These are phyloP conservation scores for Chlorodrepanis virens DNA, from an alignment of 2,113 vertebrate species.

Conservation along the genomic window DNA sequence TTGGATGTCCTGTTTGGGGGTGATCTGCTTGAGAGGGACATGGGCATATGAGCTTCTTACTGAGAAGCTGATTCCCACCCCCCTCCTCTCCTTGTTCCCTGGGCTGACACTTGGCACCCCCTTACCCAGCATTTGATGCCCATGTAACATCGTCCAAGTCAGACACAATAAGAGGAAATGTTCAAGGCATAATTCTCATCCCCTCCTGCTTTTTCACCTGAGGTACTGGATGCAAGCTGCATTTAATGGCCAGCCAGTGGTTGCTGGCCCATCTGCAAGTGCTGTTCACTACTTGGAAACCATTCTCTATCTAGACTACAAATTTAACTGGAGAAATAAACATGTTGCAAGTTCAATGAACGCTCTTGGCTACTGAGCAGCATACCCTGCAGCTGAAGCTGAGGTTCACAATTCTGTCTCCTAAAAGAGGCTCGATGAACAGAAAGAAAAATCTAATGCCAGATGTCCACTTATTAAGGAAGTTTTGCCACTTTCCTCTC, in stretches of 20 bases:
- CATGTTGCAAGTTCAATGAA: background rate
- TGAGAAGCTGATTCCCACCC: background rate
- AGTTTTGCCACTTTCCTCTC: background rate
- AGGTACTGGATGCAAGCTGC: background rate
- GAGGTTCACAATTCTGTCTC: background rate
- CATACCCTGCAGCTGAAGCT: background rate
- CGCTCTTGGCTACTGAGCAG: background rate
- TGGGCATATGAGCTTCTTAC: accelerated
- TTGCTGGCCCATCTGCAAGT: background rate
- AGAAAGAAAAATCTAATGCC: background rate
- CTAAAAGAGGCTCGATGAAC: background rate
- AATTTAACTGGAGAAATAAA: background rate
- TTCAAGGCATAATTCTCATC: background rate
- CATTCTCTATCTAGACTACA: background rate
- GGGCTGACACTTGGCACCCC: background rate
- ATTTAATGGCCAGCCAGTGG: background rate
- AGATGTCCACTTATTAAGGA: background rate
- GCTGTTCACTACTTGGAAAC: background rate
- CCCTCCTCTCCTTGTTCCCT: background rate
- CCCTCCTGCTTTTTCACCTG: background rate
- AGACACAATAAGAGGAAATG: background rate
- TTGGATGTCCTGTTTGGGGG: background rate
- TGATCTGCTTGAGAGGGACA: background rate
- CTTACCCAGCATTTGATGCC: accelerated
- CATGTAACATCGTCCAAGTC: accelerated